Percentiles rank a stretch among this genome's conserved stretches.
These are phyloP conservation scores for Drosophila persimilis DNA, from an alignment of 1,140 invertebrate species.

Conservation along the genomic window DNA sequence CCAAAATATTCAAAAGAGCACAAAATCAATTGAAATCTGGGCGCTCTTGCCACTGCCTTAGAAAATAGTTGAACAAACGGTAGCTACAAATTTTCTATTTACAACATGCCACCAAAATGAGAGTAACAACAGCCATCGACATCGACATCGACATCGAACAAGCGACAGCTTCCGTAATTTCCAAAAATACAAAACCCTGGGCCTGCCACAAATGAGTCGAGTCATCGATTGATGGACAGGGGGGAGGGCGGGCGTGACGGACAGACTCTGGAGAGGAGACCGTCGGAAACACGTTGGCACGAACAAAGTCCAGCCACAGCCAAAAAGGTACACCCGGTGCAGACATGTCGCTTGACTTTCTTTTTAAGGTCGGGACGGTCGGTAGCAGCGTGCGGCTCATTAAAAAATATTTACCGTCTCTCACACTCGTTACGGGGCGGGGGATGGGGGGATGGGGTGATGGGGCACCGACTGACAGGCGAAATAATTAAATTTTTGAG, in stretches of 20 bases:
- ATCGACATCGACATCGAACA: background rate
- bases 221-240: constrained; percentile 39
- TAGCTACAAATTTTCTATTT: constrained; percentile 53
- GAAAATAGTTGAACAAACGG: constrained; percentile 58
- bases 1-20: background rate
- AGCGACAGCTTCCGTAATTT: constrained; percentile 41
- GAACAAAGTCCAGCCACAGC: constrained; percentile 48
- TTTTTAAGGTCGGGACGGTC: constrained; percentile 49
- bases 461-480: constrained; percentile 57
- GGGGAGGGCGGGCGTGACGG: background rate
- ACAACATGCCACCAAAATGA: constrained; percentile 39
- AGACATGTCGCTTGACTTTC: constrained; percentile 65
- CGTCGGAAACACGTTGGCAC: constrained; percentile 65
- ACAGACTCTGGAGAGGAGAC: constrained; percentile 11
- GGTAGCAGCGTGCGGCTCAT: constrained; percentile 53
- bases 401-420: constrained; percentile 73
- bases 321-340: constrained; percentile 2
- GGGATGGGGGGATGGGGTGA: background rate
- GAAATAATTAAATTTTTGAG: constrained; percentile 73
- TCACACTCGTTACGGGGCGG: constrained; percentile 20
- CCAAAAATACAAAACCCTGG: constrained; percentile 24
- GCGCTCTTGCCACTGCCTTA: too few relatives aligned
- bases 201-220: constrained; percentile 55
- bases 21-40: constrained; percentile 4
- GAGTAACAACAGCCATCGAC: constrained; percentile 28